Base-by-base conservation (phyloP, 1,140 invertebrate genomes). In the Teleogryllus occipitalis region DNA sequence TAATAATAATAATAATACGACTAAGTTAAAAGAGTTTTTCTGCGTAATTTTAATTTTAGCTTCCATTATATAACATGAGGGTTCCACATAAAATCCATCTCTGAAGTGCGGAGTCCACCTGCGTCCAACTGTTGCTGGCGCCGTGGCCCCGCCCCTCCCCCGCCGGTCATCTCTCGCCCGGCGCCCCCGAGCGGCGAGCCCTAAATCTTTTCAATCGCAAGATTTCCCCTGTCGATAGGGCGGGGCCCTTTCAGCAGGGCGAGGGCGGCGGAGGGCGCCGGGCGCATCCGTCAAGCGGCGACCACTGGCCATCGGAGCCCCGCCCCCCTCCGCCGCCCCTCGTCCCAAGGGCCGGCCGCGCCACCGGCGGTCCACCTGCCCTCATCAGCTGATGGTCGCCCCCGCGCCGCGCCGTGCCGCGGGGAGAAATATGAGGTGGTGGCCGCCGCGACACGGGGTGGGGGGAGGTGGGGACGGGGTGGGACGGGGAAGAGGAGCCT, bases 171-270 rank as follows among this genome's bases (percentile, higher is more conserved):
- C 54, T 18, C 54, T 18, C 54, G 18, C 54, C 54, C 54, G 10
- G 10, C 54, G 18, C 54, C 54, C 54, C 54, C 54, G 10, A 65
- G 54, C 10, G 18, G 54, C 10, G 54, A 18, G 10, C 54, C 18
- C 54, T 65, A 65, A 65, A 65, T 65, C 54, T 65, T 65, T 65
- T 65, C 54, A 65, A 65, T 65, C 54, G 54, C 54, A 65, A 65
- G 54, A 65, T 65, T 65, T 65, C 54, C 54, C 54, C 54, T 65
- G 54, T 65, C 54, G 54, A 65, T 65, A 65, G 54, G 54, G 18
- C 54, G 18, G 54, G 54, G 27, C 27, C 27, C 27, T 39, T 39
- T 39, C 27, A 39, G 27, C 27, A 39, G 27, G 27, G 27, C 27
- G 27, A 39, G 27, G 27, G 27, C 27, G 27, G 27, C 27, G 27